A percentile compares a stretch with the other conserved stretches of the same genome.
Conservation (phyloP, 2,113 vertebrate genomes). For the Sinocyclocheilus anshuiensis region DNA sequence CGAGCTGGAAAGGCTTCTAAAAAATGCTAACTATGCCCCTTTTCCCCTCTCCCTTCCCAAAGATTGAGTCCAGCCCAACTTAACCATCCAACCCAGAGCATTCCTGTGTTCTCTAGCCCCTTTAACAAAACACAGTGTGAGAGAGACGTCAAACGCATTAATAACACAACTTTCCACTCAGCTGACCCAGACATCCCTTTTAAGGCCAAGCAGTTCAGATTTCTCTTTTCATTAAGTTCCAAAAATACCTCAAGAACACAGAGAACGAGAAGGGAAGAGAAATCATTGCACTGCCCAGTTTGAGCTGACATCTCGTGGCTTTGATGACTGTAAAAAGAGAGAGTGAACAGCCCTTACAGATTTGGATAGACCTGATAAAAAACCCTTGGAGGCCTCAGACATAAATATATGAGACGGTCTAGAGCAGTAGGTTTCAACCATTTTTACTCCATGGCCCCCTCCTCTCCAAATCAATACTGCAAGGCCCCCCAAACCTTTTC, state of each 20-base stretch:
- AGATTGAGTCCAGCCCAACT: slow-evolving; percentile 31
- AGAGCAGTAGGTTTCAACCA: too few relatives aligned
- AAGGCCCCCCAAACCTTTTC: too few relatives aligned
- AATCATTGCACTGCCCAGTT: slow-evolving; percentile 27
- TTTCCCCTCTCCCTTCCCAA: slow-evolving; percentile 57
- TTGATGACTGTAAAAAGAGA: too few relatives aligned
- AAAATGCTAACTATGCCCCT: slow-evolving; percentile 78
- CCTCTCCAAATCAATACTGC: too few relatives aligned
- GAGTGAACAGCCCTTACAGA: background rate
- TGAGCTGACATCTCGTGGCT: slow-evolving; percentile 11
- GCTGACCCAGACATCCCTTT: slow-evolving; percentile 80
- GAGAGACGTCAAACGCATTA: slow-evolving; percentile 70
- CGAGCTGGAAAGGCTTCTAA: slow-evolving; percentile 74
- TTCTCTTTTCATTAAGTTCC: slow-evolving; percentile 79
- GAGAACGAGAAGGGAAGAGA: slow-evolving; percentile 35
- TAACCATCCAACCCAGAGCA: slow-evolving; percentile 63
- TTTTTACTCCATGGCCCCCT: too few relatives aligned
- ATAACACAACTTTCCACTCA: slow-evolving; percentile 77
- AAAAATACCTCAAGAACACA: slow-evolving; percentile 73
- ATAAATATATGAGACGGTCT: slow-evolving; percentile 57
- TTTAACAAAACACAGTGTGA: slow-evolving; percentile 47
- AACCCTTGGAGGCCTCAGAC: too few relatives aligned
- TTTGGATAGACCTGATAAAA: too few relatives aligned
- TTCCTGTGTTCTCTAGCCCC: slow-evolving; percentile 65
- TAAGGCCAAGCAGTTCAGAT: slow-evolving; percentile 76